Evolutionary conservation across 23 tunicate species (phyloP).

Genomic region (Halocynthia aurantium): DNA sequence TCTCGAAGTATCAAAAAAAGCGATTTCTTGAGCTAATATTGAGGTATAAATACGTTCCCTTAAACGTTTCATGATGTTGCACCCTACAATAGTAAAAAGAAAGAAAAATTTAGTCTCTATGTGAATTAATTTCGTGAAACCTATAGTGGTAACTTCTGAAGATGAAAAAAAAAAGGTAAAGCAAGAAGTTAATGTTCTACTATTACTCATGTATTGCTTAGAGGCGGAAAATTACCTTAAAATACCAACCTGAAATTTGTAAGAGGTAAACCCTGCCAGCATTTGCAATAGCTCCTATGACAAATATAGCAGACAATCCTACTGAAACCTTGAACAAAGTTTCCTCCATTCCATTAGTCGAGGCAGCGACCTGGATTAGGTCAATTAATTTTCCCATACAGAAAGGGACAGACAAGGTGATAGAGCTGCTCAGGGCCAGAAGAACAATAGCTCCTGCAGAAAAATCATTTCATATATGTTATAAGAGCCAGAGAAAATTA

Average conservation of each 20-base stretch:
- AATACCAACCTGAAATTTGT: conserved; percentile 45
- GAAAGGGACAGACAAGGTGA: conserved; percentile 60
- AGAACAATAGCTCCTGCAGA: conserved; percentile 45
- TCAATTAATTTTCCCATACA: conserved; percentile 71
- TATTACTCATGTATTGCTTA: not conserved
- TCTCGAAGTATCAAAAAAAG: conserved; percentile 51
- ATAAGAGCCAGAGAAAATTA: not conserved
- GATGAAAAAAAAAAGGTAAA: not conserved
- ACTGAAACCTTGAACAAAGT: conserved; percentile 25
- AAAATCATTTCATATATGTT: not conserved
- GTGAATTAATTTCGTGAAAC: no score
- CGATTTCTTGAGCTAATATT: conserved; percentile 58
- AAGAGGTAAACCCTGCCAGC: conserved; percentile 53
- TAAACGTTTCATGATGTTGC: conserved; percentile 38
- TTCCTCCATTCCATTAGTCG: conserved; percentile 28
- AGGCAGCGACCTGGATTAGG: conserved; percentile 32
- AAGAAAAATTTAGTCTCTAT: no score
- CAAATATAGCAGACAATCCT: conserved; percentile 30
- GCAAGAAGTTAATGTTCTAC: not conserved
- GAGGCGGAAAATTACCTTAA: not conserved
- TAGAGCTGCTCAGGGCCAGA: conserved; percentile 53
- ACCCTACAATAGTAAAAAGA: conserved; percentile 20
- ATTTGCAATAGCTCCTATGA: conserved; percentile 60
- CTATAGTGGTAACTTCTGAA: not conserved
- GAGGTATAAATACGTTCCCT: conserved; percentile 38